Evolutionary conservation across 2,888 invertebrate species (phyloP), one percentile per base, ranked within the genome.

Genomic region (Iphiclides podalirius): DNA sequence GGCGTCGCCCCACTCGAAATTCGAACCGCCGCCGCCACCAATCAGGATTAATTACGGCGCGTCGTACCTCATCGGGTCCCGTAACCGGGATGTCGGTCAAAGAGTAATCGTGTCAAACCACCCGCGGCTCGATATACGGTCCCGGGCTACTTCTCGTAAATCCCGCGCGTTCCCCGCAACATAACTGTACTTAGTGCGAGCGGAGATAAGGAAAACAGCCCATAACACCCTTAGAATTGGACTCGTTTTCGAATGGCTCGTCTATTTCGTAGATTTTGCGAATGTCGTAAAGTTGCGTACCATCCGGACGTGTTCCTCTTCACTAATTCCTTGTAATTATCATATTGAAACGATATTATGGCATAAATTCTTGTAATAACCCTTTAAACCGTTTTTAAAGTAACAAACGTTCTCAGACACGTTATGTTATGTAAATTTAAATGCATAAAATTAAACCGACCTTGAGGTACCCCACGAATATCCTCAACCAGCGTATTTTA

Each of bases 31-130:
- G 51, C 41, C 46, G 35, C 45, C 51, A 47, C 46, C 39, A 31
- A 46, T 43, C 44, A 46, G 41, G 31, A 51, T 51, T 43, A 28
- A 47, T 51, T 45, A 47, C 36, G 37, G 13, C 47, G 48, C 52
- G 52, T 52, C 46, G 49, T 51, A 52, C 52, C 45, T 50, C 57
- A 52, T 54, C 53, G 46, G 48, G 36, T 59, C 59, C 63, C 61
- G 60, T 61, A 63, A 57, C 52, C 42, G 52, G 42, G 45, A 58
- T 58, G 67, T 79, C 67, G 79, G 83, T 79, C 75, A 79, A 60
- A 70, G 68, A 64, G 75, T 74, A 81, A 79, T 67, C 73, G 82
- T 79, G 85, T 63, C 84, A 82, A 70, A 65, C 80, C 75, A 59
- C 83, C 69, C 63, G 67, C 55, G 50, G 64, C 52, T 54, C 59